Conservation (phyloP, 2,797 vertebrate species). For the Pipistrellus kuhlii region DNA sequence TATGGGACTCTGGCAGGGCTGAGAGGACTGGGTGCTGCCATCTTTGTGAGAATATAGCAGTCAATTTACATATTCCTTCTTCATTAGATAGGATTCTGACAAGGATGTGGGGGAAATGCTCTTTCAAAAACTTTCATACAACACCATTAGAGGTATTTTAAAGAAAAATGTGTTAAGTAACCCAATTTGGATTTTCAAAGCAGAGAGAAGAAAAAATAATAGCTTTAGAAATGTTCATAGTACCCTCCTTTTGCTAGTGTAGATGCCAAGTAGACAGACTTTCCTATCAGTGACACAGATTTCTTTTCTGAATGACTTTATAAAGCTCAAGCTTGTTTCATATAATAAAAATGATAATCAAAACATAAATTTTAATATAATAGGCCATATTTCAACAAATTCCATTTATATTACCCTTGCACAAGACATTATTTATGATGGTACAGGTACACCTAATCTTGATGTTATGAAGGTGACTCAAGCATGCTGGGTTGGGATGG, state of each 20-base stretch:
- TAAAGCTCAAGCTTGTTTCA: conserved; percentile 79
- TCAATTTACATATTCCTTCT: too few relatives aligned
- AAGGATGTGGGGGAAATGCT: background rate
- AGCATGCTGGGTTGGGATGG: conserved; percentile 84
- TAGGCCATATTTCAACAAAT: conserved; percentile 93
- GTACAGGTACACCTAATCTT: conserved; percentile 86
- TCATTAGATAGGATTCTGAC: background rate
- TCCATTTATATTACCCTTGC: conserved; percentile 88
- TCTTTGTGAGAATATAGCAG: too few relatives aligned
- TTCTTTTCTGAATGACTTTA: conserved; percentile 81
- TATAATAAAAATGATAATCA: conserved; percentile 86
- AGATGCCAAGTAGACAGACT: conserved; percentile 73
- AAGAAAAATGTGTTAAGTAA: conserved; percentile 55
- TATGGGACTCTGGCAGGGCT: too few relatives aligned
- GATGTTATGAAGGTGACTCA: conserved; percentile 90
- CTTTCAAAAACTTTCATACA: background rate
- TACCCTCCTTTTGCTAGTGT: conserved; percentile 62
- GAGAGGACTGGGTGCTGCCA: too few relatives aligned
- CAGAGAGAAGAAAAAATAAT: conserved; percentile 53
- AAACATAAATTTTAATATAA: conserved; percentile 92
- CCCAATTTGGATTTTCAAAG: conserved; percentile 65
- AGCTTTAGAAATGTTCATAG: conserved; percentile 46
- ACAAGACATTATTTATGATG: conserved; percentile 93
- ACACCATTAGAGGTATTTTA: conserved; percentile 31
- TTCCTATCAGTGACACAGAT: conserved; percentile 62